Base-by-base conservation (phyloP, 2,797 vertebrate genomes). In the Chaunax sp. region DNA sequence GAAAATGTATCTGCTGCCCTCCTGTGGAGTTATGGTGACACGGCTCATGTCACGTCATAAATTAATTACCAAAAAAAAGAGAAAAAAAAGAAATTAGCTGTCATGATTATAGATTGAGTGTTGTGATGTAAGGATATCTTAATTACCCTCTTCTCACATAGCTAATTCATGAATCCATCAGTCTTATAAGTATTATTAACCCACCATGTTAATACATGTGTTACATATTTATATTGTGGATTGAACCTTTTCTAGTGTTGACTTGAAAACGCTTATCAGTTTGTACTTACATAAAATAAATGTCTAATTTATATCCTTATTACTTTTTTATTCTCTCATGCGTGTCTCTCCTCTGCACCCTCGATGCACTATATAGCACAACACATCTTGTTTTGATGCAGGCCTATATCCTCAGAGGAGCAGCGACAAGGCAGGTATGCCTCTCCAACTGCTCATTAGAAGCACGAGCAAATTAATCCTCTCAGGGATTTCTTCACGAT, bases 401-500 rank as follows among this genome's bases (percentile, higher is more conserved):
- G n/a, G n/a, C 73, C 57, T 76, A 60, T 75, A 84, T 75, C 57
- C 89, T 79, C 90, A 55, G 54, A 78, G 89, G 90, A 85, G 70
- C 71, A 37, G 78, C 11, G 45, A 69, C 58, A 49, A 66, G 73
- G 77, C 62, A 84, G 82, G 78, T 84, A 83, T 68, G 73, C 69
- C 79, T 41, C 76, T 86, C 64, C 72, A 67, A 77, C 62, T 74
- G 77, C 88, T 92, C 77, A 86, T 92, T 92, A 92, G 81, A 76
- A 76, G 72, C 78, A 84, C 72, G 67, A 75, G 86, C 69, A 86
- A 91, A 91, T 88, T 2, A 90, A 89, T 87, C 84, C 88, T 90
- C 92, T 59, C 28, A n/a, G 82, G 91, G 64, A 85, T 52, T 58
- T 82, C 49, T 61, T 83, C 72, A 60, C 57, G 67, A 62, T 28